Base-by-base conservation (phyloP, 1,140 invertebrate genomes). In the Bursaphelenchus mucronatus region DNA sequence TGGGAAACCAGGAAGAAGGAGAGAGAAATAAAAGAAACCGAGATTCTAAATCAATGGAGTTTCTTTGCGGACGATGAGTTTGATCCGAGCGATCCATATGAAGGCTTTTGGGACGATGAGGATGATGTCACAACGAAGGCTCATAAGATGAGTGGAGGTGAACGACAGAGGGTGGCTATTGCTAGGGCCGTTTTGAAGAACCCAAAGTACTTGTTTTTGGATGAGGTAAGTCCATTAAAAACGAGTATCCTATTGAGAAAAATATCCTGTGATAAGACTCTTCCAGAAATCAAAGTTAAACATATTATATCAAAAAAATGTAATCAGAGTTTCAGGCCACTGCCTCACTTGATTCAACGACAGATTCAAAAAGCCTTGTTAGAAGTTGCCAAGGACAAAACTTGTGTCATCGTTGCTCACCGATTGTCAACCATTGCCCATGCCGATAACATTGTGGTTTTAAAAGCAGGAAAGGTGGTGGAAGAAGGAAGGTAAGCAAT, bases 151-250 rank as follows among this genome's bases (percentile, higher is more conserved):
- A 30, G 30, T 5, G 92, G 92, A 1, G 92, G 92, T 15, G 91
- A 95, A 79, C 94, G 94, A 71, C 92, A 95, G 81, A 86, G 92
- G 70, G 90, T 95, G 54, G 92, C 92, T 0, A 95, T 95, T 66
- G 90, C 92, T 0, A 82, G 92, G 63, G 93, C 92, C 0, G 85
- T 95, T 15, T 83, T 95, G 8, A 95, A 95, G 82, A 85, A 89
- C 9, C 92, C 92, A 1, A 81, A 86, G 15, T 88, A 92, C 59
- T 88, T 94, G 46, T 82, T 95, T 10, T 82, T 95, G 0, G 92
- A 95, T 81, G 92, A 95, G 84, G 92, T 75, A 10, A 0, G 39
- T n/a, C 19, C 8, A 9, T 30, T 13, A 49, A n/a, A n/a, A n/a
- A n/a, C n/a, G n/a, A n/a, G n/a, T n/a, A n/a, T n/a, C n/a, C n/a